These are phyloP conservation scores for Drosophila tropicalis DNA, from an alignment of 1,140 invertebrate species.

Conservation along the genomic window DNA sequence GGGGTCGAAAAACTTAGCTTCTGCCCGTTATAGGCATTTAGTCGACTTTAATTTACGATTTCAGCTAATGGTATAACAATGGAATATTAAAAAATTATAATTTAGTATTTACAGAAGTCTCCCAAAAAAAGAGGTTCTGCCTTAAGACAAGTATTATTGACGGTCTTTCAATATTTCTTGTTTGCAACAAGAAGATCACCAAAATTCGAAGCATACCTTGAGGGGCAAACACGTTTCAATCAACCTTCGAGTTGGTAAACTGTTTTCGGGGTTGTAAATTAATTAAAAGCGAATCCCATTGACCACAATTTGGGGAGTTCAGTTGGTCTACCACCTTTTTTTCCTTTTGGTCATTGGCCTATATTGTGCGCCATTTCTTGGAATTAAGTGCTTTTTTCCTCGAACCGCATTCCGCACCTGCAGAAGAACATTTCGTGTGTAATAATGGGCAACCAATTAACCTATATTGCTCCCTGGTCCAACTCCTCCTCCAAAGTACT, in stretches of 20 bases:
- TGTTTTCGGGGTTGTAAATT: conserved; percentile 12
- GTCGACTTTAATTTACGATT: too few relatives aligned
- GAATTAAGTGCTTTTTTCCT: conserved; percentile 30
- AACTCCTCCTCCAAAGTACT: conserved; percentile 8
- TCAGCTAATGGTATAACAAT: too few relatives aligned
- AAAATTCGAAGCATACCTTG: too few relatives aligned
- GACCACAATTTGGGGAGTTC: conserved; percentile 31
- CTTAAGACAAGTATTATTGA: too few relatives aligned
- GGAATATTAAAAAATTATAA: too few relatives aligned
- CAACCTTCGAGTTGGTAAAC: conserved; percentile 17
- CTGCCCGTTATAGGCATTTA: too few relatives aligned
- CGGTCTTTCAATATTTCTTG: too few relatives aligned
- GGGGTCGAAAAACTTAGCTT: too few relatives aligned
- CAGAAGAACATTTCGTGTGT: conserved; percentile 45
- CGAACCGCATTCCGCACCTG: conserved; percentile 61
- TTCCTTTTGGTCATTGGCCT: conserved; percentile 25
- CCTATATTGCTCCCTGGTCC: conserved; percentile 56
- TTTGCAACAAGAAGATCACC: too few relatives aligned
- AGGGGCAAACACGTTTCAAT: conserved; percentile 28
- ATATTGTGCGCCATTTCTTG: conserved; percentile 41
- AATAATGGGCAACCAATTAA: conserved; percentile 68
- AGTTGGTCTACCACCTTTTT: background rate
- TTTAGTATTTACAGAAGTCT: too few relatives aligned
- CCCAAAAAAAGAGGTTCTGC: too few relatives aligned
- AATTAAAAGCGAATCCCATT: conserved; percentile 44